Base-by-base conservation (phyloP, 2,113 vertebrate genomes). In the Limnothrissa miodon region DNA sequence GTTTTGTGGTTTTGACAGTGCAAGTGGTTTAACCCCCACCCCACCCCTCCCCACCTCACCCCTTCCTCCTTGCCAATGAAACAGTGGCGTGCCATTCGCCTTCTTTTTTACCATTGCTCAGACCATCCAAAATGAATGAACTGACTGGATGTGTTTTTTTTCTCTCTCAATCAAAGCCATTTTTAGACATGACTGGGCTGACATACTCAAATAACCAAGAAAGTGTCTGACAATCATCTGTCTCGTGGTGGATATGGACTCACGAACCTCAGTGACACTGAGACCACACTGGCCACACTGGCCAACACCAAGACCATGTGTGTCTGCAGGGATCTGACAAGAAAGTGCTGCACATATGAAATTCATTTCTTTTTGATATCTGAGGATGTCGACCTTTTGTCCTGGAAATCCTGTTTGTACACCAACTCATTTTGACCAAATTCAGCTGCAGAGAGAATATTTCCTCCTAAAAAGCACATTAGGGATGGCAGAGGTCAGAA, bases 191-290 rank as follows among this genome's bases (percentile, higher is more conserved):
- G 39, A 83, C 78, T 80, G 85, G 86, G 79, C 80, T 80, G 81
- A 80, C 78, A 45, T 83, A 84, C 82, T 79, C 81, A 86, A 81
- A 86, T 89, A 90, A 92, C 90, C 92, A 91, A 89, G 88, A 93
- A 91, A 74, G 90, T 91, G 88, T 92, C 91, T 91, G 94, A 95
- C 94, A 94, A 94, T 94, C 93, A 93, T 90, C 90, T 92, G 91
- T 90, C 89, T 85, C 85, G 87, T 90, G 91, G 66, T 29, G 89
- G 91, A 90, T 85, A 87, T 83, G 87, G 83, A 89, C 39, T 88
- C 81, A 48, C 78, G 39, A 80, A 82, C 81, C 88, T 92, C 89
- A 92, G 84, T 91, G 56, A 78, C 84, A 83, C 87, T 84, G 84
- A 87, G 82, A 84, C 78, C 66, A 83, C 21, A n/a, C 19, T 84